Conservation (phyloP, 2,888 invertebrate species). For the Trachelus stipa region DNA sequence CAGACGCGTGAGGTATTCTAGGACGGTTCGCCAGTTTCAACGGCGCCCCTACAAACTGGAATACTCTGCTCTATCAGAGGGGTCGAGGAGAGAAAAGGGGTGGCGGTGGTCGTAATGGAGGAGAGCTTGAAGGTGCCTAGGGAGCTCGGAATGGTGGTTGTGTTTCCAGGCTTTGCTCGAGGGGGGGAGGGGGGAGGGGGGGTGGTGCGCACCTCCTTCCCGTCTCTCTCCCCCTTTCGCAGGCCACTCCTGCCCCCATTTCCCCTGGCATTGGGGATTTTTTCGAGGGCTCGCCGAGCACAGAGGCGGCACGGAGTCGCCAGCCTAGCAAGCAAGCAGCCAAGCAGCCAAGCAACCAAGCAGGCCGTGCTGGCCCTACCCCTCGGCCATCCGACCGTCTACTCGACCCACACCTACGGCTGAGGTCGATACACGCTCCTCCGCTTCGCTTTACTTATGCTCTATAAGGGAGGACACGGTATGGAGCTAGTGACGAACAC, state of each 20-base stretch:
- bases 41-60: conserved; percentile 56
- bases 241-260: conserved; percentile 54
- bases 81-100: conserved; percentile 47
- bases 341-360: conserved; percentile 1
- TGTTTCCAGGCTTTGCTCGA: conserved; percentile 12
- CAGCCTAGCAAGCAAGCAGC: conserved; percentile 38
- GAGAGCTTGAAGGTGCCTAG: conserved; percentile 20
- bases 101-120: conserved; percentile 29
- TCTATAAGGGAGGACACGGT: conserved; percentile 43
- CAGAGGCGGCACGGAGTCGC: conserved; percentile 42
- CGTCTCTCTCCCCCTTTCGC: conserved; percentile 26
- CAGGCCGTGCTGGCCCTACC: conserved; percentile 13
- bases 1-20: conserved; percentile 55
- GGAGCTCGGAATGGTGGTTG: conserved; percentile 16
- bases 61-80: conserved; percentile 40
- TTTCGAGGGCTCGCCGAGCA: conserved; percentile 48
- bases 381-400: conserved; percentile 19
- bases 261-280: conserved; percentile 54
- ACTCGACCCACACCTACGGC: conserved; percentile 54
- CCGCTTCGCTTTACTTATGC: conserved; percentile 49
- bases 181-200: not conserved
- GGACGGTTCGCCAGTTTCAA: conserved; percentile 55
- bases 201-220: conserved; percentile 18
- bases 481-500: conserved; percentile 25
- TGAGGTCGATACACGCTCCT: conserved; percentile 59